Evolutionary conservation across 2,113 vertebrate genomes (phyloP).

Genomic region (Manacus vitellinus): DNA sequence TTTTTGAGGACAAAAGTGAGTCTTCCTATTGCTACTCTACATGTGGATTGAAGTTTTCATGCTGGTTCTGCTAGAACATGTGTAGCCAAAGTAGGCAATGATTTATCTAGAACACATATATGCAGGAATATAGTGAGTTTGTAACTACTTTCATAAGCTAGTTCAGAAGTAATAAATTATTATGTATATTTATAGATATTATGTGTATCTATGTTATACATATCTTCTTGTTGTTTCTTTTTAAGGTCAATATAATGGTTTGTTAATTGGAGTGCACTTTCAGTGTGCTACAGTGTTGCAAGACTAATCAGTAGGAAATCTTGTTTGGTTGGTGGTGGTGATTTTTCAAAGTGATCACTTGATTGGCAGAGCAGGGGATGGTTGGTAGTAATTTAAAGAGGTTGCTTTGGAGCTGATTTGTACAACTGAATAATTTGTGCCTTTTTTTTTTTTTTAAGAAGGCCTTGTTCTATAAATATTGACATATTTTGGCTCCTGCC

Average conservation of each 20-base stretch:
- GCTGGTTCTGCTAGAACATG: not conserved
- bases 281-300: not conserved
- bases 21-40: fast-evolving
- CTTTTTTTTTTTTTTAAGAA: not conserved
- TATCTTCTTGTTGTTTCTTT: not conserved
- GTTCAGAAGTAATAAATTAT: not conserved
- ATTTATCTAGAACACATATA: not conserved
- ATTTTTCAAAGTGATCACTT: not conserved
- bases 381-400: not conserved
- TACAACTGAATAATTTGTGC: not conserved
- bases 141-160: not conserved
- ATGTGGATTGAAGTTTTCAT: not conserved
- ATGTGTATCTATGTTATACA: not conserved
- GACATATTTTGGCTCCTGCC: not conserved
- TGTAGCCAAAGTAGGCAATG: not conserved
- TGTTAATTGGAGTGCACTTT: not conserved
- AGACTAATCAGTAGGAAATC: not conserved
- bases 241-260: not conserved
- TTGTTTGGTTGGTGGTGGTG: not conserved
- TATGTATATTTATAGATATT: not conserved
- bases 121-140: not conserved
- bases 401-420: not conserved
- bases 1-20: not conserved
- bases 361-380: not conserved
- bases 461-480: not conserved